Evolutionary conservation across 2,113 vertebrate species (phyloP), one percentile per base, ranked within the genome.

Genomic region (Otolemur garnettii): DNA sequence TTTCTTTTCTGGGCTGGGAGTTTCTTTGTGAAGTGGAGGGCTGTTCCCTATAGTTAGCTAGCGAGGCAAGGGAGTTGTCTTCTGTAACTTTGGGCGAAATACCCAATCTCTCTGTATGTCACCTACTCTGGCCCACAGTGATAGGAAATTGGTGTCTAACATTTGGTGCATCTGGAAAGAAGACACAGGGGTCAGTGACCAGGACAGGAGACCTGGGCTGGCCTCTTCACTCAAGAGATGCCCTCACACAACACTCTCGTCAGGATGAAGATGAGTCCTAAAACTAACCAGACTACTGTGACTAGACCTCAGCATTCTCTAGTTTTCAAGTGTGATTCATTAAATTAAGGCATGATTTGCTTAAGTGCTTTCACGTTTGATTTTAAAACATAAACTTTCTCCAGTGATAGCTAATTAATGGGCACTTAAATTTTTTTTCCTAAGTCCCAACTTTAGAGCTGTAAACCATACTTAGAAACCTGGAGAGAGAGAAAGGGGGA

Each of bases 331-430:
- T 42, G n/a, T 88, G 24, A 55, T 86, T 72, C 79, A 12, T 35
- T 93, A 80, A 60, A 62, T 68, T 11, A 24, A 57, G 57, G 11
- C n/a, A 53, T 84, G 35, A 90, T 92, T 92, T 83, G 38, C 62
- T 60, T 84, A 22, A 60, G 4, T 4, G 10, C 18, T 84, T 97
- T 75, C n/a, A 96, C 30, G 4, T 68, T 42, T 87, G 53, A 62
- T 80, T 77, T 93, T 83, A 75, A 96, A 90, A 71, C 17, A 42
- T 1, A 69, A 59, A 0, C 1, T 79, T 94, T 59, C 71, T 45
- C 53, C 53, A 75, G 7, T 55, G 17, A 45, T 85, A 84, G 80
- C 74, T 64, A 94, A 88, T 45, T 42, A 85, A 64, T 7, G 9
- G 19, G 42, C 12, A 59, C 35, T 68, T 64, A 13, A 59, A 15